These are phyloP conservation scores for Bolinopsis microptera DNA, from an alignment of 37 sponge, comb jelly and placozoan species.

Conservation along the genomic window DNA sequence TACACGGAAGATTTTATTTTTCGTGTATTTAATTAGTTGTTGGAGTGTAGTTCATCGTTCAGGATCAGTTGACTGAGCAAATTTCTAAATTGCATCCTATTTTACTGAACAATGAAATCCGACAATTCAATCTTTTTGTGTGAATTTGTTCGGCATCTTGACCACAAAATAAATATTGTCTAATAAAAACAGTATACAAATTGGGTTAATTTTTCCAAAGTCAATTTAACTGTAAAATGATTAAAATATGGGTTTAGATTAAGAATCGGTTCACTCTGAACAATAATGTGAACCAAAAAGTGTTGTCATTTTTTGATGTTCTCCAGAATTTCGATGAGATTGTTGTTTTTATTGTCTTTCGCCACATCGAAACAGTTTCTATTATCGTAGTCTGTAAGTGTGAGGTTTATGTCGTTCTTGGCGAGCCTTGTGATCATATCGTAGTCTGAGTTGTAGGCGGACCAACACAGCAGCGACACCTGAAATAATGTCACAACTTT, in stretches of 20 bases:
- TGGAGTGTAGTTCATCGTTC: too few species aligned
- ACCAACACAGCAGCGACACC: conserved; percentile 2
- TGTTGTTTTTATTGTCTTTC: neutral
- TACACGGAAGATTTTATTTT: too few species aligned
- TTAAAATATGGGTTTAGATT: neutral
- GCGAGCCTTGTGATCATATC: conserved; percentile 14
- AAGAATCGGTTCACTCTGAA: neutral
- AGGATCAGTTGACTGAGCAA: too few species aligned
- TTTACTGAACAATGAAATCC: too few species aligned
- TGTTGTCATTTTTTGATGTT: neutral
- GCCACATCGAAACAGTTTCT: conserved; percentile 38
- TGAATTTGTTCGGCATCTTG: neutral
- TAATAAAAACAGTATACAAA: neutral
- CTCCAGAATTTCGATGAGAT: neutral
- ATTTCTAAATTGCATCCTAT: too few species aligned
- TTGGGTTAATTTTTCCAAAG: neutral
- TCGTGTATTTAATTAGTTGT: too few species aligned
- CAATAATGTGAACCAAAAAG: neutral
- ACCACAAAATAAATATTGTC: neutral
- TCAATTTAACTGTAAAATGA: neutral
- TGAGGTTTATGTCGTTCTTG: neutral
- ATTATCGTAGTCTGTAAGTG: neutral
- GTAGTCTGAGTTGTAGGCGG: conserved; percentile 10
- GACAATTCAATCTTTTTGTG: too few species aligned
- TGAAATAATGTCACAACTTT: too few species aligned